Conservation (phyloP, 2,888 invertebrate species). For the Caradrina kadenii region DNA sequence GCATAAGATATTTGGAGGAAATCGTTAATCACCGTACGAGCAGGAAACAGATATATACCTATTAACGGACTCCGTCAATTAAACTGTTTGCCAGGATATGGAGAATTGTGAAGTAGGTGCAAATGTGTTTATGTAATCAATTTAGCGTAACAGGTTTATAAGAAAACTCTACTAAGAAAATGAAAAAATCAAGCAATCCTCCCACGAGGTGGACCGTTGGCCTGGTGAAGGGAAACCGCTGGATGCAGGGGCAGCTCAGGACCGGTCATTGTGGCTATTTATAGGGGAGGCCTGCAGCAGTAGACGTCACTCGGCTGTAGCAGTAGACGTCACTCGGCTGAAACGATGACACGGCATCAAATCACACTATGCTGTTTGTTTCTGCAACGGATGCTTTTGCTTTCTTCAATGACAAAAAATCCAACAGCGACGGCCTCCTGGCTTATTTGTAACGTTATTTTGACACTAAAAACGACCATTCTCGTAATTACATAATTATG, state of each 20-base stretch:
- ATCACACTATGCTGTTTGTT: conserved; percentile 3
- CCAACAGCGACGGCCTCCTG: background rate
- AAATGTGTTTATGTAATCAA: background rate
- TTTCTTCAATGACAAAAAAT: conserved; percentile 5
- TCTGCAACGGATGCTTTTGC: conserved; percentile 3
- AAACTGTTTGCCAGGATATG: conserved; percentile 50
- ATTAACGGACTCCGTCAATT: conserved; percentile 49
- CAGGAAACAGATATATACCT: conserved; percentile 55
- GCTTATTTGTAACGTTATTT: background rate
- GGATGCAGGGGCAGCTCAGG: too few relatives aligned
- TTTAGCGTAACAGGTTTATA: background rate
- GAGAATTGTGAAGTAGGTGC: conserved; percentile 21
- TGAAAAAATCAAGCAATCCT: too few relatives aligned
- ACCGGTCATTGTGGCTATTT: too few relatives aligned
- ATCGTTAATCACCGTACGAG: conserved; percentile 56
- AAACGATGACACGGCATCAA: background rate
- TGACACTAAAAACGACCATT: background rate
- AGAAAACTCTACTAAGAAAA: background rate
- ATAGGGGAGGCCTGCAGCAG: too few relatives aligned
- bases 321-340: too few relatives aligned
- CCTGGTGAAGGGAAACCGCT: too few relatives aligned
- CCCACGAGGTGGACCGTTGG: too few relatives aligned
- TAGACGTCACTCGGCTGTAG: too few relatives aligned
- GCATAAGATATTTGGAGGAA: conserved; percentile 64
- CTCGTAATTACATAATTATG: background rate